Evolutionary conservation across 2,888 invertebrate genomes (phyloP).

Genomic region (Junonia oenone): DNA sequence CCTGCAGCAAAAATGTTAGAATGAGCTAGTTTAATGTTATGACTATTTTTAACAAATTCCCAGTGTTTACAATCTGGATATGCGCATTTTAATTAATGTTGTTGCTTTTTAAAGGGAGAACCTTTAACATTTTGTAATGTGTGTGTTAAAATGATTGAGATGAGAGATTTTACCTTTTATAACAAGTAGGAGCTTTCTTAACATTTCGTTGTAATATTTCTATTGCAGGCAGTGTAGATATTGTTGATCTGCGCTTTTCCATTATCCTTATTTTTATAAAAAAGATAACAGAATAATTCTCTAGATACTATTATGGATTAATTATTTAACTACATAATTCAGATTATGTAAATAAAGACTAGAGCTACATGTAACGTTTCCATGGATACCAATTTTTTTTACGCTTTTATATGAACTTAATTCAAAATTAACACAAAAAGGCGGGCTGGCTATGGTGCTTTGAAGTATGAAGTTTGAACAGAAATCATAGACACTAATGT

Average conservation of each 20-base stretch:
- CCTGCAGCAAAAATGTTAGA: conserved; percentile 37
- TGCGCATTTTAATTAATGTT: too few relatives aligned
- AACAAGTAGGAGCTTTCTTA: conserved; percentile 48
- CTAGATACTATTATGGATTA: background rate
- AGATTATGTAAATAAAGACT: background rate
- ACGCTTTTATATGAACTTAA: background rate
- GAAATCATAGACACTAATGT: too few relatives aligned
- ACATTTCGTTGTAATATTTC: conserved; percentile 64
- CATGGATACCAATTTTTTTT: background rate
- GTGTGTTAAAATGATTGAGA: too few relatives aligned
- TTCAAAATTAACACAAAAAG: conserved; percentile 1
- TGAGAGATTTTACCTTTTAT: conserved; percentile 48
- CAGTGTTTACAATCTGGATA: too few relatives aligned
- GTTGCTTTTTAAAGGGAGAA: background rate
- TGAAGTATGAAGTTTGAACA: too few relatives aligned
- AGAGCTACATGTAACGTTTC: background rate
- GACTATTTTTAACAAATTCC: background rate
- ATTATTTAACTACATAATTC: background rate
- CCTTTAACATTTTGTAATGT: background rate
- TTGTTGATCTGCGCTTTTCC: conserved; percentile 32
- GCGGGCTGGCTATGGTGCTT: too few relatives aligned
- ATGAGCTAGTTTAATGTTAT: background rate
- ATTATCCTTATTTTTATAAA: background rate
- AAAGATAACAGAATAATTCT: background rate
- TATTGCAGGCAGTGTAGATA: conserved; percentile 56